Base-by-base conservation (phyloP, 2,797 vertebrate genomes). In the Thamnophis elegans region DNA sequence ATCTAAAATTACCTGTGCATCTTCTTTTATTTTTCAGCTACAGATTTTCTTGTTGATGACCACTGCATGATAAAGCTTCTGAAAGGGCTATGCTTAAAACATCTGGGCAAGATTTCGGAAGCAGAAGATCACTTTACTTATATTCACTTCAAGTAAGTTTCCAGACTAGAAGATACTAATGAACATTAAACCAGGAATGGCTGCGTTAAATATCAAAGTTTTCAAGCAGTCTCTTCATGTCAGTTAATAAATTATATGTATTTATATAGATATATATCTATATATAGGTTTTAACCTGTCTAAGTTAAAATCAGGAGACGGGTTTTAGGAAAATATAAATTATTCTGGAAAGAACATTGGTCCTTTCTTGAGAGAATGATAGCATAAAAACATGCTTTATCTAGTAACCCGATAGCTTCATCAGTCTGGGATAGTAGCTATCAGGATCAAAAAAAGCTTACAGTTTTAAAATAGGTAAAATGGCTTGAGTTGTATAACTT, bases 61-160 rank as follows among this genome's bases (percentile, higher is more conserved):
- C 98, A 98, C 93, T 99, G 99, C 59, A 96, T 99, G 96, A 96
- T 99, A 95, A 99, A 99, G 94, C 96, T 99, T 89, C 97, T 99
- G 93, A 99, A 98, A 96, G 99, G 99, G 36, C 98, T 99, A 16
- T 99, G 99, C 96, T 98, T 99, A 89, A 99, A 99, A 97, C 98
- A 99, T 96, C 97, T 99, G 95, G 99, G 98, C 90, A 98, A 98
- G 92, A 97, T 97, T 25, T 98, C 97, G 32, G 99, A 99, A 96
- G 99, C 99, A 0, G 98, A 99, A 95, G 98, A 99, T 91, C 99
- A 99, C 97, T 99, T 99, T 95, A 98, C 98, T 93, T 99, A 98
- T 47, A 97, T 99, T 93, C 95, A 94, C 93, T 95, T 96, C 95
- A 98, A 97, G 98, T 98, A 96, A 97, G 98, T 97, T 91, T 91